A percentile compares a stretch with the other conserved stretches of the same genome.
Conservation (phyloP, 2,797 vertebrate genomes). For the Benthosema pterotum region DNA sequence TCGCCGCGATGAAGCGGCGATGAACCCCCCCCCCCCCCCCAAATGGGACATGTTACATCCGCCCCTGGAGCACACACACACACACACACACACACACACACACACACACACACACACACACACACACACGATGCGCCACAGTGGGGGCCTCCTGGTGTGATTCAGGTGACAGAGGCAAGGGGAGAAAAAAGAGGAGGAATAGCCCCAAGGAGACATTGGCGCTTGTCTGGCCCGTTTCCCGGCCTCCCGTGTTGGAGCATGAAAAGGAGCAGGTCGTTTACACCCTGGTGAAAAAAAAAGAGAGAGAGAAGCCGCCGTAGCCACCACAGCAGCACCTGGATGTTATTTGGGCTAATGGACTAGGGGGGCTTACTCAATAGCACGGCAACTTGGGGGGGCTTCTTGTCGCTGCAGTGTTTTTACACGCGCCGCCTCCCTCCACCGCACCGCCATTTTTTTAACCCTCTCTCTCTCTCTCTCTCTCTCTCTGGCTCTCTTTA, state of each 20-base stretch:
- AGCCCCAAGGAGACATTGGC: conserved; percentile 68
- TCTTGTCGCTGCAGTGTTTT: conserved; percentile 74
- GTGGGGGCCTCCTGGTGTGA: conserved; percentile 54
- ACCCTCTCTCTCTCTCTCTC: conserved; percentile 3
- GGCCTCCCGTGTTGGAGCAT: conserved; percentile 80
- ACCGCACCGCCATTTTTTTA: conserved; percentile 17
- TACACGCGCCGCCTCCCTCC: conserved; percentile 51
- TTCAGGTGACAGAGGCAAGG: conserved; percentile 66
- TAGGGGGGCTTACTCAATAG: conserved; percentile 76
- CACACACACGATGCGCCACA: conserved; percentile 18
- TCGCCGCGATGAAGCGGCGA: too few relatives aligned
- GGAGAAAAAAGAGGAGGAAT: conserved; percentile 48
- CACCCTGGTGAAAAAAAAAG: conserved; percentile 71
- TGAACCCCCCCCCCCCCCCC: too few relatives aligned
- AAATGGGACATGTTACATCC: too few relatives aligned
- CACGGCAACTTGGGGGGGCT: conserved; percentile 79
- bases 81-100: too few relatives aligned
- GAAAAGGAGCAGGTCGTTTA: conserved; percentile 80
- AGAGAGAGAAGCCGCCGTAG: conserved; percentile 57
- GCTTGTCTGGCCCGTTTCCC: conserved; percentile 80
- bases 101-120: too few relatives aligned
- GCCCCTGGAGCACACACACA: too few relatives aligned
- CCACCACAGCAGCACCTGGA: conserved; percentile 80
- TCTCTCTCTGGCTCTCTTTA: not conserved
- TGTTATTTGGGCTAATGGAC: conserved; percentile 84